Evolutionary conservation across 2,113 vertebrate species (phyloP).

Genomic region (Formicarius rufipectus): DNA sequence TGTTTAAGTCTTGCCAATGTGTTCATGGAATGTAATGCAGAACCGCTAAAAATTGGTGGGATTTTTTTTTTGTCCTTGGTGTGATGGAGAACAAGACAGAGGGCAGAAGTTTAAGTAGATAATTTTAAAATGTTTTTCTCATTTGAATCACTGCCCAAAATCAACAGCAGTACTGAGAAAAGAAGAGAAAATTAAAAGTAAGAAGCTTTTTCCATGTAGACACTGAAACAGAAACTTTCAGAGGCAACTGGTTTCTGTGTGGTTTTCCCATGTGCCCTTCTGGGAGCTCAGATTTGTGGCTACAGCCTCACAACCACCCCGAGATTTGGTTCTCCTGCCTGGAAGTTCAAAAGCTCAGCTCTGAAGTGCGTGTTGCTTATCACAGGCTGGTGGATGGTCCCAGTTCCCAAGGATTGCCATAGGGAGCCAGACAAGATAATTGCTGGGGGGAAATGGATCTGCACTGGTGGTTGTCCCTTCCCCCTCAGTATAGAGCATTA

Average conservation of each 20-base stretch:
- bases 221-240: background rate
- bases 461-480: background rate
- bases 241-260: background rate
- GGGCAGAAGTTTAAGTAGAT: background rate
- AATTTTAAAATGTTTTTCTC: background rate
- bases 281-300: background rate
- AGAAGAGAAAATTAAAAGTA: background rate
- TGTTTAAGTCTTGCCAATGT: background rate
- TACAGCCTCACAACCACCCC: background rate
- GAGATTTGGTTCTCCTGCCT: background rate
- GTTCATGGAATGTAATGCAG: background rate
- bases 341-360: background rate
- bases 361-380: background rate
- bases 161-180: background rate
- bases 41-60: background rate
- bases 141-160: background rate
- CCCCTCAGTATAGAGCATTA: background rate
- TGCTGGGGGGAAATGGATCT: background rate
- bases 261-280: background rate
- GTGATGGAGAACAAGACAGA: background rate
- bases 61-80: background rate
- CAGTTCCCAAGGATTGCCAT: background rate
- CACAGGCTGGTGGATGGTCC: background rate
- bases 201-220: background rate
- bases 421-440: background rate